Evolutionary conservation across 2,888 invertebrate species (phyloP), one percentile per base, ranked within the genome.

Genomic region (Crossocerus cetratus): DNA sequence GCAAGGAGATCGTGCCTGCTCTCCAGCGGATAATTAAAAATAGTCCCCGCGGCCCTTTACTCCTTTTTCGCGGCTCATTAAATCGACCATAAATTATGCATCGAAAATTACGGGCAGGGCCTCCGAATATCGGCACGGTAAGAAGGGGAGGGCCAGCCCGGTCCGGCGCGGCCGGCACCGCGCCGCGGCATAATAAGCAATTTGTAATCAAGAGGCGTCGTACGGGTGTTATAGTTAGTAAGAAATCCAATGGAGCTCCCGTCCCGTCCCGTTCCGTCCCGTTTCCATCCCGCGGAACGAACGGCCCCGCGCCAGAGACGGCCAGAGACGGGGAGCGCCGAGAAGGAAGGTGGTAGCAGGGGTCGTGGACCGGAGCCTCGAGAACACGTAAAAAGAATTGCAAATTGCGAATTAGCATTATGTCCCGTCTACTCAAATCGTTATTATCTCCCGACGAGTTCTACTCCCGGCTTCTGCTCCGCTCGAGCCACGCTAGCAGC

Each of bases 51-150:
- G 81, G 81, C 81, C 79, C 82, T 83, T 81, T 86, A 84, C 86
- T 87, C 86, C 87, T 88, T 88, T 88, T 88, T 89, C 87, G 88
- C 88, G 88, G 89, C 89, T 90, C 89, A 89, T 90, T 90, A 89
- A 89, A 89, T 89, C 86, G 86, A 86, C 88, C 87, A 89, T 89
- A 89, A 90, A 89, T 89, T 89, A 89, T 89, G 89, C 89, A 89
- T 90, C 88, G 89, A 89, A 89, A 89, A 89, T 90, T 90, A 89
- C 86, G 85, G 86, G 80, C 79, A 75, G 82, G 81, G 78, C 80
- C 72, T 72, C 82, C 84, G 81, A 84, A 85, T 86, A 84, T 84
- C 84, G 77, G 83, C 71, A 75, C 74, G 32, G 32, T 67, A 56
- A 78, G 66, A 76, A 59, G 66, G 56, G 43, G 61, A 57, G 49